Base-by-base conservation (phyloP, 1,140 invertebrate genomes). In the Drosophila asahinai region DNA sequence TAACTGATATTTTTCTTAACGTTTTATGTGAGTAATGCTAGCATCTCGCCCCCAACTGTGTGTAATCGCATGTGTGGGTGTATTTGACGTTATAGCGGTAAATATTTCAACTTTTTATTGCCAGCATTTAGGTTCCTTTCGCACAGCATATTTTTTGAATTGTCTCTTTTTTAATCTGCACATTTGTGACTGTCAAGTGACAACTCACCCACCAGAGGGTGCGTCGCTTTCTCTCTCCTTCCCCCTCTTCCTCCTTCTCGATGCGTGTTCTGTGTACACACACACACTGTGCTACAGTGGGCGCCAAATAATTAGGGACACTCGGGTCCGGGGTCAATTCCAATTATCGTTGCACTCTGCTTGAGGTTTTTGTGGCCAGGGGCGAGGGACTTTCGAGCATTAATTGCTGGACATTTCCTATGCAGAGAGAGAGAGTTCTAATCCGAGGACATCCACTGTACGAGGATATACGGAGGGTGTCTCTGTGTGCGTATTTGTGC, bases 171-270 rank as follows among this genome's bases (percentile, higher is more conserved):
- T 80, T 80, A 80, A 80, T 80, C 77, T 83, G 57, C 57, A 62
- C 75, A 79, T 83, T 83, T 79, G 80, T 83, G 80, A 76, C 64
- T 83, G 80, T 83, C 81, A 83, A 81, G 52, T 71, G 63, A 73
- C 68, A 82, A 64, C 80, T 54, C 70, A 63, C 55, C 49, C 70
- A 54, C 55, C 49, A 62, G 80, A 73, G 76, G 77, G 77, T 78
- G 64, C 74, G 75, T 79, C 62, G 55, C 22, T 59, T 45, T 36
- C 27, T 8, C 40, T 8, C 40, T 30, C 43, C 36, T 38, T 12
- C 43, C 11, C 25, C 22, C 17, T 12, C 17, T 2, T 12, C 22
- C 52, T 30, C 9, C 17, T 27, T 1, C 14, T 25, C 19, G 19
- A 22, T 22, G 27, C 30, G 40, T 47, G 36, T 17, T 22, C 19